Conservation (phyloP, 2,797 vertebrate species). For the Buphagus erythrorhynchus region DNA sequence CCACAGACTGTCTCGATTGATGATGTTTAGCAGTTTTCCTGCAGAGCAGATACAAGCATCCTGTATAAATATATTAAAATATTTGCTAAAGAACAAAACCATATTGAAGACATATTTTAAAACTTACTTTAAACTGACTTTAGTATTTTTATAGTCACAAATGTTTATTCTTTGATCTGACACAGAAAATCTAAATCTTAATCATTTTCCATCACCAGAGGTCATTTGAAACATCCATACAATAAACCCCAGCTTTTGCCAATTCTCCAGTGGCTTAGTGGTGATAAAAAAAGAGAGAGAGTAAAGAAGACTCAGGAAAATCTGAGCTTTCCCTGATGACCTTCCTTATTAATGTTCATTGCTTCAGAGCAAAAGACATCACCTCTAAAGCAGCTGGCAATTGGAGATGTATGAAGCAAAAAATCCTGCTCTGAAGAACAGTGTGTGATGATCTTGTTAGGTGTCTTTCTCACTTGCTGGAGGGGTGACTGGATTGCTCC, state of each 20-base stretch:
- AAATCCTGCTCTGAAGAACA: neutral
- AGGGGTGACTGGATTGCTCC: neutral
- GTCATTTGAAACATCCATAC: neutral
- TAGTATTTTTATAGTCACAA: neutral
- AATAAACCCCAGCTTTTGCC: neutral
- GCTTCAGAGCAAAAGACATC: neutral
- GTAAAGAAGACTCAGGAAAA: neutral
- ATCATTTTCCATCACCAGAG: neutral
- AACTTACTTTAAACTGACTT: slow-evolving; percentile 3
- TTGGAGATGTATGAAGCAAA: neutral
- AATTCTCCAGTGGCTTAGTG: neutral
- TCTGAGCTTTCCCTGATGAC: neutral
- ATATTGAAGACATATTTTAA: slow-evolving; percentile 19
- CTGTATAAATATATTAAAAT: slow-evolving; percentile 43
- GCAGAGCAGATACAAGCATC: neutral
- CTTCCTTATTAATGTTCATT: neutral
- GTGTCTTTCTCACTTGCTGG: neutral
- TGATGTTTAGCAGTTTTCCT: neutral
- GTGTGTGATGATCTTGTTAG: neutral
- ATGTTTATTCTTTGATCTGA: slow-evolving; percentile 22
- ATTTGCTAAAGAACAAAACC: slow-evolving; percentile 11
- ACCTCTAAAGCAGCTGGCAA: neutral
- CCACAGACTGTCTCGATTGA: neutral
- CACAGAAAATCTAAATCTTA: neutral
- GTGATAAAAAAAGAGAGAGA: neutral